phyloP scores from a whole-genome alignment of 2,888 invertebrate genomes.

The Hypomecis punctinalis region DNA sequence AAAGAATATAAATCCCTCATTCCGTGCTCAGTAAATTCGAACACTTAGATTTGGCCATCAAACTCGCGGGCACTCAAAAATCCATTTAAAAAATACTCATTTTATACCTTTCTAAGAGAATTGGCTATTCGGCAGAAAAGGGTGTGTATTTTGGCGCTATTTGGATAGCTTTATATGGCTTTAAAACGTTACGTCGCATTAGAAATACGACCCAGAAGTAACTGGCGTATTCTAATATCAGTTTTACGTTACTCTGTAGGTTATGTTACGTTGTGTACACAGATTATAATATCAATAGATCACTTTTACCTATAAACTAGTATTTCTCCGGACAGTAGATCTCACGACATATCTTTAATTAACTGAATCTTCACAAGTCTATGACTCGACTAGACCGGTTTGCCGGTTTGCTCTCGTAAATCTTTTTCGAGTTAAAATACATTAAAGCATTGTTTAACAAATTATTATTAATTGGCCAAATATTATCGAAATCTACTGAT shows the following conservation, averaged over 20 bases:
- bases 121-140: slow-evolving; percentile 60
- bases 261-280: slow-evolving; percentile 26
- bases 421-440: too few species aligned
- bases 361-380: too few species aligned
- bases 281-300: too few species aligned
- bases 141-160: slow-evolving; percentile 62
- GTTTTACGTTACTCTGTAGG: slow-evolving; percentile 60
- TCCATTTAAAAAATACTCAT: slow-evolving; percentile 82
- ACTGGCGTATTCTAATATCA: slow-evolving; percentile 64
- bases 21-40: slow-evolving; percentile 70
- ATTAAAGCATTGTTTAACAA: too few species aligned
- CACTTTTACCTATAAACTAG: too few species aligned
- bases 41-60: slow-evolving; percentile 82
- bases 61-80: slow-evolving; percentile 82
- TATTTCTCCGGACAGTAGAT: too few species aligned
- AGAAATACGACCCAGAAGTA: slow-evolving; percentile 59
- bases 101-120: slow-evolving; percentile 69
- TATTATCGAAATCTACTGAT: too few species aligned
- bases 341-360: too few species aligned
- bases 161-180: slow-evolving; percentile 54
- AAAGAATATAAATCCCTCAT: slow-evolving; percentile 74
- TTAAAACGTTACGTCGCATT: slow-evolving; percentile 59
- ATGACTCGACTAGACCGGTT: too few species aligned
- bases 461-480: too few species aligned
- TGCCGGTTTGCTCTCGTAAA: too few species aligned